Evolutionary conservation across 2,797 vertebrate species (phyloP).

Genomic region (Enteromius viviparus): DNA sequence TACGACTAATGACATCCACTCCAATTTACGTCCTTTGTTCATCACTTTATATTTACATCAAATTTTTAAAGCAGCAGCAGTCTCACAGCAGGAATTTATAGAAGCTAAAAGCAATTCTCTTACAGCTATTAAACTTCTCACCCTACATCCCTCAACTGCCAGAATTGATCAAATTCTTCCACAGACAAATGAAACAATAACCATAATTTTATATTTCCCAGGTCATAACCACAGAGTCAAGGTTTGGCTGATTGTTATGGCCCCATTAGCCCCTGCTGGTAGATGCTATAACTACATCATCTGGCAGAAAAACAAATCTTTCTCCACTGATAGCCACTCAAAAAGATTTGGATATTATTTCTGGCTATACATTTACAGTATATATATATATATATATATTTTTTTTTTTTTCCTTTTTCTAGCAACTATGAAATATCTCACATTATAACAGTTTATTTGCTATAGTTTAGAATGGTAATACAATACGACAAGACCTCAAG

Average conservation of each 20-base stretch:
- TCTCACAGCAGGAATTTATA: slow-evolving; percentile 24
- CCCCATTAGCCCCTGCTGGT: slow-evolving; percentile 10
- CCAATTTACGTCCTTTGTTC: slow-evolving; percentile 31
- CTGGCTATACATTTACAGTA: background rate
- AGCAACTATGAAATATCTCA: background rate
- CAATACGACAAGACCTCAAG: too few relatives aligned
- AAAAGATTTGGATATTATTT: background rate
- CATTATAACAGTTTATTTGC: too few relatives aligned
- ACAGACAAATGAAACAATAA: slow-evolving; percentile 35
- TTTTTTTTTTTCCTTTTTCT: background rate
- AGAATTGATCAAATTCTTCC: slow-evolving; percentile 3
- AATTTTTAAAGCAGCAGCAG: slow-evolving; percentile 18
- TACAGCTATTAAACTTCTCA: slow-evolving; percentile 42
- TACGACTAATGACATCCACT: slow-evolving; percentile 31
- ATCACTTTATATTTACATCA: slow-evolving; percentile 40
- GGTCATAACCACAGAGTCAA: slow-evolving; percentile 9
- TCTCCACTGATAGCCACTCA: background rate
- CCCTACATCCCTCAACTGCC: slow-evolving; percentile 12
- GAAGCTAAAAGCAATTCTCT: slow-evolving; percentile 41
- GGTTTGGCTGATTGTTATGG: slow-evolving; percentile 18
- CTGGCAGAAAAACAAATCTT: background rate
- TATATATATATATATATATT: background rate
- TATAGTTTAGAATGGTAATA: too few relatives aligned
- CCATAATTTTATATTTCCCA: slow-evolving; percentile 15
- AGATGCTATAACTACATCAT: background rate